Percentiles rank a stretch among this genome's conserved stretches.
Evolutionary conservation across 2,888 invertebrate genomes (phyloP).

Genomic region (Hofmannophila pseudospretella): DNA sequence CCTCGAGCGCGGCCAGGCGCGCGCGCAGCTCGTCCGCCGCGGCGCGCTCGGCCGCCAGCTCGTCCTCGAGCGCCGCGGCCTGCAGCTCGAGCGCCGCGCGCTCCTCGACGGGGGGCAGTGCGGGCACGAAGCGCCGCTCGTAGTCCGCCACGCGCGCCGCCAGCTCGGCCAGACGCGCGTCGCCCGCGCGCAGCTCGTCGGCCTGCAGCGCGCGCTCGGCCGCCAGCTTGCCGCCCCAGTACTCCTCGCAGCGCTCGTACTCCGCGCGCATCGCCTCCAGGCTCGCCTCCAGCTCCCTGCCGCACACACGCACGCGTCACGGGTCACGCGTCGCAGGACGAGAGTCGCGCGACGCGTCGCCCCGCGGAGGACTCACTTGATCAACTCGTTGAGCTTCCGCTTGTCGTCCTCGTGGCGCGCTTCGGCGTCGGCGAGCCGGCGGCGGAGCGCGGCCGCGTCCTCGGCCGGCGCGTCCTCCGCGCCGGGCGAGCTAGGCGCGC

Average conservation of each 20-base stretch:
- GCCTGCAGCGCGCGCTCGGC: conserved; percentile 87
- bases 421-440: conserved; percentile 6
- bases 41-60: conserved; percentile 66
- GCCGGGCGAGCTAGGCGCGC: background rate
- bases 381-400: conserved; percentile 37
- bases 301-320: too few relatives aligned
- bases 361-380: conserved; percentile 53
- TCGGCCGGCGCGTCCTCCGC: background rate
- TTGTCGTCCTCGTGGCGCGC: conserved; percentile 41
- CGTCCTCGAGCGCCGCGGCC: conserved; percentile 81
- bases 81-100: conserved; percentile 49
- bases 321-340: too few relatives aligned
- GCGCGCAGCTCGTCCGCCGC: conserved; percentile 14
- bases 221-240: conserved; percentile 88
- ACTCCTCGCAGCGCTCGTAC: conserved; percentile 91
- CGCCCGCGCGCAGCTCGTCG: conserved; percentile 85
- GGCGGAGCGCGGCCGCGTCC: background rate
- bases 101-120: conserved; percentile 87
- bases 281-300: conserved; percentile 83
- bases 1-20: conserved; percentile 5
- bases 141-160: conserved; percentile 38
- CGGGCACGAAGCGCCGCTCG: conserved; percentile 73
- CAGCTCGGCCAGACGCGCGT: conserved; percentile 83
- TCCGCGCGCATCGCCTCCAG: conserved; percentile 86
- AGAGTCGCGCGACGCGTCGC: too few relatives aligned